A percentile compares a stretch with the other conserved stretches of the same genome.
These are phyloP conservation scores for Pachyseris speciosa DNA, from an alignment of 64 coral and sea anemone species.

Conservation along the genomic window DNA sequence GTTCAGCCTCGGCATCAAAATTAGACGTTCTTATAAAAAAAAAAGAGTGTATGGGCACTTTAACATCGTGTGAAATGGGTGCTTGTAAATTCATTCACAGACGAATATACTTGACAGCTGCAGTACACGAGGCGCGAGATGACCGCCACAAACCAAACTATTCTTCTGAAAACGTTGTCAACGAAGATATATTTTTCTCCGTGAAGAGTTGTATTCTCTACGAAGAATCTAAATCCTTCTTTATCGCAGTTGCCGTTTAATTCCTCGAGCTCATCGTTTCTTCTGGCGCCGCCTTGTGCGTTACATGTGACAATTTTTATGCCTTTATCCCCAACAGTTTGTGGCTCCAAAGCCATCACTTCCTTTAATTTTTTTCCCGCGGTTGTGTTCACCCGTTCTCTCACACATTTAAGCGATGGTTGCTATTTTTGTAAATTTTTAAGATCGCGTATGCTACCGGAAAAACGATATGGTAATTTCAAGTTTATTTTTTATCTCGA, in stretches of 20 bases:
- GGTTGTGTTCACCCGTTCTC: too few relatives aligned
- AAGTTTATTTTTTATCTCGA: too few relatives aligned
- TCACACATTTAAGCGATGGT: too few relatives aligned
- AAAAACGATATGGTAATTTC: too few relatives aligned
- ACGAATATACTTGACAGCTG: not conserved
- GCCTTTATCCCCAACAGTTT: not conserved
- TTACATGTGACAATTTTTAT: not conserved
- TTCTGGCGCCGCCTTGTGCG: not conserved
- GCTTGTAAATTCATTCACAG: not conserved
- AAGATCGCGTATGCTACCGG: too few relatives aligned
- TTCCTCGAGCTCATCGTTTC: not conserved
- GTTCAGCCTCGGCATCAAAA: too few relatives aligned
- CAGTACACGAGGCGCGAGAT: not conserved
- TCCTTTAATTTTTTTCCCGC: too few relatives aligned
- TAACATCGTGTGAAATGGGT: constrained; percentile 3
- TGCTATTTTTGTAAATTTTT: too few relatives aligned
- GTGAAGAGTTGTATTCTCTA: constrained; percentile 27
- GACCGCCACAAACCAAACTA: not conserved
- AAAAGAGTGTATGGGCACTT: too few relatives aligned
- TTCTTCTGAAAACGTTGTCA: not conserved
- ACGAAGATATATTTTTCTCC: not conserved
- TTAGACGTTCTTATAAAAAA: too few relatives aligned
- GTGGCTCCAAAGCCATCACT: not conserved
- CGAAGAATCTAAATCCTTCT: not conserved
- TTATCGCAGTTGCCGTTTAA: not conserved